Conservation (phyloP, 2,113 vertebrate species). For the Theristicus caerulescens region DNA sequence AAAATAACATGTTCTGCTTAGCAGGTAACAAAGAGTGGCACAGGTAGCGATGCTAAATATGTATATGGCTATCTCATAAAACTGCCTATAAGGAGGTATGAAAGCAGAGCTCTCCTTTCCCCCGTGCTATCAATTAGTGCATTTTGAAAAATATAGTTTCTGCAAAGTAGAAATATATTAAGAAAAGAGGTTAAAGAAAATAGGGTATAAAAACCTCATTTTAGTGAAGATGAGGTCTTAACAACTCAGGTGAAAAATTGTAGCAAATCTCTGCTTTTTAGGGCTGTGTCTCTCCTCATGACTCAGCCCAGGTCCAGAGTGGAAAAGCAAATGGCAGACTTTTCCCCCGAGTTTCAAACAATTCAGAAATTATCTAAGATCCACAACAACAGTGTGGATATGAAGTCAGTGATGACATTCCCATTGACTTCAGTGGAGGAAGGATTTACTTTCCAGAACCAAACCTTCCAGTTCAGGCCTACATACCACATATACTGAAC, state of each 20-base stretch:
- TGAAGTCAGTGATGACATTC: not conserved
- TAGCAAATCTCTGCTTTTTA: not conserved
- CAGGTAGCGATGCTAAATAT: not conserved
- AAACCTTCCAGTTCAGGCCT: not conserved
- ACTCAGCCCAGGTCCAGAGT: not conserved
- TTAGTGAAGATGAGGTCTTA: slow-evolving; percentile 88
- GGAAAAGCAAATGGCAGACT: not conserved
- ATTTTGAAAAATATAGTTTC: slow-evolving; percentile 69
- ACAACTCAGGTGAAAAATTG: not conserved
- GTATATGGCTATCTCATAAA: not conserved
- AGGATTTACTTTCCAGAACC: not conserved
- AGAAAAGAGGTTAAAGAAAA: slow-evolving; percentile 79
- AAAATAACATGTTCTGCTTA: slow-evolving; percentile 58
- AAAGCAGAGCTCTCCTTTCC: slow-evolving; percentile 34
- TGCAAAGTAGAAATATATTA: slow-evolving; percentile 60
- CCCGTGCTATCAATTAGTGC: slow-evolving; percentile 57
- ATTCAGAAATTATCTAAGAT: not conserved
- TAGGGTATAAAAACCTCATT: slow-evolving; percentile 88
- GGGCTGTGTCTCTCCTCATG: not conserved
- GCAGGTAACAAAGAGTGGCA: slow-evolving; percentile 46
- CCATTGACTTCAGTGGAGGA: not conserved
- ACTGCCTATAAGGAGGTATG: not conserved
- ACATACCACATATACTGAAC: not conserved
- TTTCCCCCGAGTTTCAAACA: accelerated
- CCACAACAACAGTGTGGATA: too few species aligned